Evolutionary conservation across 2,888 invertebrate genomes (phyloP).

Genomic region (Nymphalis polychloros): DNA sequence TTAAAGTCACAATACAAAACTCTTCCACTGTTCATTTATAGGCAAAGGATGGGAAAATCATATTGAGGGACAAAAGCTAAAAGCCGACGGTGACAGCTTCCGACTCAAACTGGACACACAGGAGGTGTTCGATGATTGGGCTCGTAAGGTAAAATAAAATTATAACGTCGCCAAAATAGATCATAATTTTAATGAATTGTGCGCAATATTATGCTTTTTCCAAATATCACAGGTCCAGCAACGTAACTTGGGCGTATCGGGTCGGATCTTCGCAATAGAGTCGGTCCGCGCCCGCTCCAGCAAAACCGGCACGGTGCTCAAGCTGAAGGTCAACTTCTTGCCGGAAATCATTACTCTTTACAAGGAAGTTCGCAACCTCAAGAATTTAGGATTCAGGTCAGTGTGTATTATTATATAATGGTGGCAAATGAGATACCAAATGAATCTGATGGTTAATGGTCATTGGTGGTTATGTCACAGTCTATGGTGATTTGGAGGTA

Average conservation of each 20-base stretch:
- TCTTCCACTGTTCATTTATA: conserved; percentile 45
- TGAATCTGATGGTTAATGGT: too few species aligned
- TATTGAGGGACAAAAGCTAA: conserved; percentile 98
- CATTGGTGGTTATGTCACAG: too few species aligned
- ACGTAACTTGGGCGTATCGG: conserved; percentile 95
- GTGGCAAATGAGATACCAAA: too few species aligned
- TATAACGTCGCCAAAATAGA: neutral
- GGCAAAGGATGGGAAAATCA: conserved; percentile 99
- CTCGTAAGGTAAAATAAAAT: conserved; percentile 84
- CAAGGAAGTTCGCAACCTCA: conserved; percentile 98
- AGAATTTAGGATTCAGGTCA: conserved; percentile 93
- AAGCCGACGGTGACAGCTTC: conserved; percentile 99
- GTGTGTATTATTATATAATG: too few species aligned
- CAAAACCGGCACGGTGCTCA: conserved; percentile 91
- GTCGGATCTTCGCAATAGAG: conserved; percentile 97
- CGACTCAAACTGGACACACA: conserved; percentile 97
- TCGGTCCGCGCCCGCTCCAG: conserved; percentile 89
- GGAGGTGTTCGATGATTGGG: conserved; percentile 99
- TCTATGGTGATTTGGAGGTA: too few species aligned
- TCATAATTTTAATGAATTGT: neutral
- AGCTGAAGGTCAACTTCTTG: conserved; percentile 95
- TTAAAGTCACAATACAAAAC: neutral
- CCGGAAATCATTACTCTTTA: conserved; percentile 99
- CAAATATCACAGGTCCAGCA: conserved; percentile 86
- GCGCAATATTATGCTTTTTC: neutral